These are phyloP conservation scores for Pavo muticus DNA, from an alignment of 2,113 vertebrate species.

Conservation along the genomic window DNA sequence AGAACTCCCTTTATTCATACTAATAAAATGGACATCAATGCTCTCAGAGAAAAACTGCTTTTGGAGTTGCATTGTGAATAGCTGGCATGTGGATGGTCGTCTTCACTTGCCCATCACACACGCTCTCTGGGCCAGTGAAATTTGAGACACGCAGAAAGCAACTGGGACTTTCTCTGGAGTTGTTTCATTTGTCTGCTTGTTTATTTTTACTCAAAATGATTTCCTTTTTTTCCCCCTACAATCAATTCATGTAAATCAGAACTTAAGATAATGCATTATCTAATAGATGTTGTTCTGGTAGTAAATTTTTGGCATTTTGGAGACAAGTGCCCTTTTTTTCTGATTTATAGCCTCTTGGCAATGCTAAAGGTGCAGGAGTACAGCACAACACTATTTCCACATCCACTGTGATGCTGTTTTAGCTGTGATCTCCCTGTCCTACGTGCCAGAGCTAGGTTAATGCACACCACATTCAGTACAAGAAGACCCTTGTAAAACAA, in stretches of 20 bases:
- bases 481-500: background rate
- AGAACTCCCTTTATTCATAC: conserved; percentile 75
- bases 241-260: background rate
- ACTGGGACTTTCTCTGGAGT: background rate
- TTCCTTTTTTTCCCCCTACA: background rate
- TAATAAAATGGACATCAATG: conserved; percentile 75
- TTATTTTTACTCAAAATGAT: background rate
- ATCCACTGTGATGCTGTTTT: background rate
- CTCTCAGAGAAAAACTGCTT: conserved; percentile 60
- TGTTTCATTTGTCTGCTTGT: background rate
- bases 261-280: background rate
- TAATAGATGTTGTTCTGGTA: background rate
- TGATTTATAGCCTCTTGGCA: background rate
- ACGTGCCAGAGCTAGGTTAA: background rate
- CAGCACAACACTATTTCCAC: background rate
- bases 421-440: background rate
- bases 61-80: conserved; percentile 22
- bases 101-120: background rate
- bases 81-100: conserved; percentile 19
- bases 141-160: conserved; percentile 5
- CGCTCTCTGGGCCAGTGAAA: background rate
- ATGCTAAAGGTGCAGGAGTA: background rate
- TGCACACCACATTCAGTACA: rapidly evolving
- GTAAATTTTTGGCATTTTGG: background rate
- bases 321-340: background rate